Conservation (phyloP, 2,888 invertebrate genomes). For the Trachelus tabidus region DNA sequence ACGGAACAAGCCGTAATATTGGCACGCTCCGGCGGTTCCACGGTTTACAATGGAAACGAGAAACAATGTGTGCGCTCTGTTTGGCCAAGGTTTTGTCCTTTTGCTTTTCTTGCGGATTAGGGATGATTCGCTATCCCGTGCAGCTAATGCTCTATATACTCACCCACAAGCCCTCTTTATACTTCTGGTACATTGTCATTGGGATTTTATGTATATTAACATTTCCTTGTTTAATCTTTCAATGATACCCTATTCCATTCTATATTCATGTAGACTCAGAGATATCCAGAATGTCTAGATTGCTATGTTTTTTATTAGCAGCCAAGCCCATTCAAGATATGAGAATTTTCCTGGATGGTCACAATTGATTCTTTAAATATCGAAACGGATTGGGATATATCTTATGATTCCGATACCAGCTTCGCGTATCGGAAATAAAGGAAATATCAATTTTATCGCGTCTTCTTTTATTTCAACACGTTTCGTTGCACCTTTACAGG, state of each 20-base stretch:
- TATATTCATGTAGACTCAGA: neutral
- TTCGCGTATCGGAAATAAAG: neutral
- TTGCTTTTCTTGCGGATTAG: conserved; percentile 44
- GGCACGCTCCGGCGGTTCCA: conserved; percentile 21
- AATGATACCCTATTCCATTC: neutral
- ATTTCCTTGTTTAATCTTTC: neutral
- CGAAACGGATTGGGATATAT: neutral
- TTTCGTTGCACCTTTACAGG: neutral
- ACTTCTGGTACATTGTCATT: neutral
- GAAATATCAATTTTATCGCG: neutral
- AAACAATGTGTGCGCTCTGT: conserved; percentile 43
- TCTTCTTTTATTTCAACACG: neutral
- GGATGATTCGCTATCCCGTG: conserved; percentile 14
- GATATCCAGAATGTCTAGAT: neutral
- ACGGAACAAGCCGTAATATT: conserved; percentile 22
- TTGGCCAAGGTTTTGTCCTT: conserved; percentile 40
- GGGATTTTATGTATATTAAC: neutral
- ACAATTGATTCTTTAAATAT: neutral
- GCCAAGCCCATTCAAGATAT: neutral
- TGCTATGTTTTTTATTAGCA: neutral
- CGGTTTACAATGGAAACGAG: conserved; percentile 30
- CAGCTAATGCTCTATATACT: neutral
- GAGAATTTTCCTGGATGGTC: neutral
- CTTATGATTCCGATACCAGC: neutral
- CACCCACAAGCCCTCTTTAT: neutral